phyloP scores from a whole-genome alignment of 2,797 vertebrate species.

The Holocentrus rufus region DNA sequence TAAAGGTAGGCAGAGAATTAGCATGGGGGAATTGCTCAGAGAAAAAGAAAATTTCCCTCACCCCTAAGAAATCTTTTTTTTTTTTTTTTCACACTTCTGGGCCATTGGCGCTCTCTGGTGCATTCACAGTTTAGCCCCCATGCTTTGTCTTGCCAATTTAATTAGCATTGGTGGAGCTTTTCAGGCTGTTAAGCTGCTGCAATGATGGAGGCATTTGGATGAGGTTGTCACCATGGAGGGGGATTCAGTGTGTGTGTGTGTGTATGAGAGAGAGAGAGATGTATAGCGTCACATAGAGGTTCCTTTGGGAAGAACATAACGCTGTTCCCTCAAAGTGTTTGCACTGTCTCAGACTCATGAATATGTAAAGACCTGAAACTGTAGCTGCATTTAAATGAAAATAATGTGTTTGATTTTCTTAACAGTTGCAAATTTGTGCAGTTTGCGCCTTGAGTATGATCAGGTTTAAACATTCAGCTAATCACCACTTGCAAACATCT shows the following conservation, averaged over 20 bases:
- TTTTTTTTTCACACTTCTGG: no score
- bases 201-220: conserved; percentile 51
- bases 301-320: conserved; percentile 9
- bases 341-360: background rate
- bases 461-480: background rate
- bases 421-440: background rate
- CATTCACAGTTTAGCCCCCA: conserved; percentile 42
- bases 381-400: conserved; percentile 6
- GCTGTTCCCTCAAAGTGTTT: background rate
- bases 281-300: conserved; percentile 35
- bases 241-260: background rate
- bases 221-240: conserved; percentile 24
- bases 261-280: conserved; percentile 19
- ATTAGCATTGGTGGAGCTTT: conserved; percentile 64
- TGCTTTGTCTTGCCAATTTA: conserved; percentile 58
- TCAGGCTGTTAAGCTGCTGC: conserved; percentile 57
- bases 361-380: background rate
- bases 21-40: background rate
- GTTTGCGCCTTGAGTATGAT: background rate
- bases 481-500: background rate
- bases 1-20: conserved; percentile 35
- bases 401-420: background rate
- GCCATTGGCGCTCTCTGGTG: conserved; percentile 31
- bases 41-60: conserved; percentile 15
- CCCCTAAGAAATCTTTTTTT: conserved; percentile 9